Evolutionary conservation across 2,797 vertebrate species (phyloP).

Genomic region (Otolemur crassicaudatus): DNA sequence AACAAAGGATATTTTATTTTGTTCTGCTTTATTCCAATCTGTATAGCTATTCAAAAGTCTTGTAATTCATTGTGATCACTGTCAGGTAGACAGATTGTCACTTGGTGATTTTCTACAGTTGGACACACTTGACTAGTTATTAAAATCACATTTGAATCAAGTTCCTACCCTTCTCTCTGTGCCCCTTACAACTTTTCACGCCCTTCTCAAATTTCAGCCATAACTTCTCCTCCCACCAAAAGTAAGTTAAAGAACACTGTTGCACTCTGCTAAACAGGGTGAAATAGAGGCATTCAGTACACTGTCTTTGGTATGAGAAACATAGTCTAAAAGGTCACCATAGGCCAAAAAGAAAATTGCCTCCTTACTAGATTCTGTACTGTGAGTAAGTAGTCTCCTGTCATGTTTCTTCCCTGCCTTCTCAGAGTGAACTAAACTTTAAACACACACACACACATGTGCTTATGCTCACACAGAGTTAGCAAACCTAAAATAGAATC

Average conservation of each 20-base stretch:
- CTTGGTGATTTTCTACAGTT: conserved; percentile 90
- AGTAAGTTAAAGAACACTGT: conserved; percentile 88
- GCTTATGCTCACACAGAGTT: not conserved
- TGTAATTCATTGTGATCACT: conserved; percentile 89
- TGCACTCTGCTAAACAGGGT: conserved; percentile 92
- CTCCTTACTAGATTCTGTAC: conserved; percentile 86
- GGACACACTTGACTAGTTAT: conserved; percentile 90
- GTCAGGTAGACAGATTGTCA: conserved; percentile 91
- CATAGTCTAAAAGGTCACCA: conserved; percentile 93
- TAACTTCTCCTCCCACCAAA: conserved; percentile 92
- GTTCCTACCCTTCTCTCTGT: conserved; percentile 85
- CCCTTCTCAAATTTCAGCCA: conserved; percentile 92
- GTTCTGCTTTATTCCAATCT: conserved; percentile 86
- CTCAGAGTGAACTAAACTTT: conserved; percentile 68
- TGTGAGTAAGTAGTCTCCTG: conserved; percentile 93
- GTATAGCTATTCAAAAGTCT: conserved; percentile 88
- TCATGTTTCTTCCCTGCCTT: conserved; percentile 84
- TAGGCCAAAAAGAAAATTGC: conserved; percentile 89
- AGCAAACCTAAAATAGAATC: not conserved
- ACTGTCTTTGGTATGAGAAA: conserved; percentile 89
- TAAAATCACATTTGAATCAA: conserved; percentile 89
- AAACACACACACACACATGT: conserved; percentile 38
- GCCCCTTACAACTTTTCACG: conserved; percentile 85
- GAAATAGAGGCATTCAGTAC: conserved; percentile 88
- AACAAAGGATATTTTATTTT: conserved; percentile 89